Conservation (phyloP, 2,113 vertebrate genomes). For the Mugil cephalus region DNA sequence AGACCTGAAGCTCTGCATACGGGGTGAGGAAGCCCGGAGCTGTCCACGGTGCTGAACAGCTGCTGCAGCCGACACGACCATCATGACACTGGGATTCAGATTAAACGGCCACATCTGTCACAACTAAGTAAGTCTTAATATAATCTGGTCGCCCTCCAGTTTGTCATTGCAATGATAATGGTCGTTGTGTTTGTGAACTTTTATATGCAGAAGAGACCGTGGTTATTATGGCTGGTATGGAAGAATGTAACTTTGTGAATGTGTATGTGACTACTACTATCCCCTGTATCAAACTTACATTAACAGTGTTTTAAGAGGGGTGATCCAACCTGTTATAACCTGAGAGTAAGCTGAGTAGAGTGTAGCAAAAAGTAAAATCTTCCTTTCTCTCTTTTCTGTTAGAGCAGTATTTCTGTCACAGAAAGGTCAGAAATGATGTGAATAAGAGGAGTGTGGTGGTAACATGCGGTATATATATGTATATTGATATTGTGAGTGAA, state of each 20-base stretch:
- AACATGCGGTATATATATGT: not conserved
- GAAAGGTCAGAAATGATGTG: no score
- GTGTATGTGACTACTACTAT: no score
- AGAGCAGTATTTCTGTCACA: no score
- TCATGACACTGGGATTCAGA: not conserved
- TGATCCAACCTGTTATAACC: no score
- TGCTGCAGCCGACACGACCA: constrained; percentile 23
- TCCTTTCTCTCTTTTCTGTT: no score
- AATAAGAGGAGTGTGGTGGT: not conserved
- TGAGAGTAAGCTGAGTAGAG: no score
- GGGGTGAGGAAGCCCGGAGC: constrained; percentile 28
- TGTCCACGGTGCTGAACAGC: constrained; percentile 61
- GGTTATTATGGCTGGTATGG: not conserved
- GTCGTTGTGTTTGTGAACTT: constrained; percentile 2
- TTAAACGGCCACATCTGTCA: constrained; percentile 24
- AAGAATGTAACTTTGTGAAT: not conserved
- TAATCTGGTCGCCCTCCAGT: not conserved
- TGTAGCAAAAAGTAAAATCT: no score
- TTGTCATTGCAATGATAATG: not conserved
- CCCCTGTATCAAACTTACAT: no score
- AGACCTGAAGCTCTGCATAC: constrained; percentile 25
- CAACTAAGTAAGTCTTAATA: constrained; percentile 42
- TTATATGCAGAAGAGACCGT: not conserved
- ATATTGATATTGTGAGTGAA: not conserved
- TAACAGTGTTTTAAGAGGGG: no score